Evolutionary conservation across 2,888 invertebrate species (phyloP), one percentile per base, ranked within the genome.

Genomic region (Campopleginae sp.): DNA sequence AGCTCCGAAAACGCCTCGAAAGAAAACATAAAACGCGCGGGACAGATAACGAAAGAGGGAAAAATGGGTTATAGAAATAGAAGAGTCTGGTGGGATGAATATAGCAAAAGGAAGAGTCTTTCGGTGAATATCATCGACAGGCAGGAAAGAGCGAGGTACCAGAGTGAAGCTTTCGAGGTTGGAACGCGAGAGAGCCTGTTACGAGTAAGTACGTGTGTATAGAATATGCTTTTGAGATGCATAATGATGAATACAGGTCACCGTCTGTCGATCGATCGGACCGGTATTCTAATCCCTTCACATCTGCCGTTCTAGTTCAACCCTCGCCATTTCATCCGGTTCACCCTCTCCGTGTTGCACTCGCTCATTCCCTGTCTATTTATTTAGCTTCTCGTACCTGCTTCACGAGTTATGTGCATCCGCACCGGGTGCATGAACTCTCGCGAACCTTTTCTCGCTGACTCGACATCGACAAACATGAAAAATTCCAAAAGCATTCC

Each of bases 201-300:
- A 77, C 61, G 65, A 48, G 63, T 38, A 74, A 71, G 80, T 71
- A 71, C 48, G 61, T 68, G 63, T 80, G 54, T 75, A 72, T 31
- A 42, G 65, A 58, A 33, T 51, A 31, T 46, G 46, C 74, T 38
- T 54, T 74, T 44, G 68, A 65, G 84, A 58, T 86, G 86, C 81
- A 80, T 80, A 78, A 81, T 70, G 74, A 78, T 81, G 86, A 80
- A 84, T 83, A 71, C 83, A 66, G 80, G 82, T 80, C 85, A 83
- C 58, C 48, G 71, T 65, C 54, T 77, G 65, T 42, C 84, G 81
- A 86, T 86, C 86, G 82, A 86, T 84, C 76, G 80, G 54, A 68
- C 54, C 63, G 27, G 58, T n/a, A 23, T 79, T 46, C 54, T 44
- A 72, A 63, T 31, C 63, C 42, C 51, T 61, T 70, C 23, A 44